A percentile compares a stretch with the other conserved stretches of the same genome.
These are phyloP conservation scores for Takifugu ocellatus DNA, from an alignment of 2,797 vertebrate species.

Conservation along the genomic window DNA sequence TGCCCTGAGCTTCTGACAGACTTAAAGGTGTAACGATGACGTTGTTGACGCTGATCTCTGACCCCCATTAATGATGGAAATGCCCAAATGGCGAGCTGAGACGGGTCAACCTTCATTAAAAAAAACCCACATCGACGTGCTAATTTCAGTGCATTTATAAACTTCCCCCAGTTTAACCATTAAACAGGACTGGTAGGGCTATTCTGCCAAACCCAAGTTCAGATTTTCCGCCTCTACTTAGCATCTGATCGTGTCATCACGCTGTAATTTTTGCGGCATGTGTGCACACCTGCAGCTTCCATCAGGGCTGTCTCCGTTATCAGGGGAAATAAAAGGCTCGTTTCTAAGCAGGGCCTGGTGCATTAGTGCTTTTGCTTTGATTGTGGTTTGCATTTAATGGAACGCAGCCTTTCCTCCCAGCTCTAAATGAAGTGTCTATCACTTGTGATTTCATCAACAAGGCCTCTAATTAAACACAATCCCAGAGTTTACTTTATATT, in stretches of 20 bases:
- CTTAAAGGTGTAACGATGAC: no score
- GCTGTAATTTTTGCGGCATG: no score
- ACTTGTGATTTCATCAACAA: neutral
- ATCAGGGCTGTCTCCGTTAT: neutral
- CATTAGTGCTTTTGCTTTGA: neutral
- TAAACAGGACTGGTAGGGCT: neutral
- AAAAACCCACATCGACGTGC: no score
- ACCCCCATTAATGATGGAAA: no score
- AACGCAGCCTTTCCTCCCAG: neutral
- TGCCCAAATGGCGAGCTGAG: no score
- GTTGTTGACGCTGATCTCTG: no score
- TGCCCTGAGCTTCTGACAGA: no score
- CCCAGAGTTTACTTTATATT: neutral
- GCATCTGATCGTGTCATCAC: no score
- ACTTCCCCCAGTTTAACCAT: neutral
- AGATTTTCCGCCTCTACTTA: no score
- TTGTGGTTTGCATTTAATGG: neutral
- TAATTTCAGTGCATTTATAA: neutral
- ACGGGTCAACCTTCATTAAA: no score
- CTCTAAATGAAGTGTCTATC: neutral
- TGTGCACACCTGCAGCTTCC: no score
- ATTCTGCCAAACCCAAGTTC: neutral
- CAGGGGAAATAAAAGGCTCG: neutral
- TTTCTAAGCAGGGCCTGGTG: neutral
- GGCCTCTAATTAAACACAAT: neutral